Percentiles rank a stretch among this genome's conserved stretches.
Conservation (phyloP, 2,797 vertebrate species). For the Harpagifer antarcticus region DNA sequence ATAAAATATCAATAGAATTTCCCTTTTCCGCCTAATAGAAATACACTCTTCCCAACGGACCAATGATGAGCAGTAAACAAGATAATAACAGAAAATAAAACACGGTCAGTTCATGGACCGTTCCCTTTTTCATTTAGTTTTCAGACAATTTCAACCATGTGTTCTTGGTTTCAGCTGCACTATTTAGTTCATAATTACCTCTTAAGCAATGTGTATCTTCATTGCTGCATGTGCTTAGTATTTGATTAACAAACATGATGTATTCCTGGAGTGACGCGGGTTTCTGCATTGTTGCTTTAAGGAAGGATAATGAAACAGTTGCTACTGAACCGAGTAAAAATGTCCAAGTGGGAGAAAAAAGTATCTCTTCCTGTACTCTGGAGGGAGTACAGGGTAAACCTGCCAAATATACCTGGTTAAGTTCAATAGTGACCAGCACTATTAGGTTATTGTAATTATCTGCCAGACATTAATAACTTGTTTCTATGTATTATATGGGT, state of each 20-base stretch:
- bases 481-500: no score
- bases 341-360: not conserved
- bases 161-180: no score
- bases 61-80: no score
- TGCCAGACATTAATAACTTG: not conserved
- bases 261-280: not conserved
- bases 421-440: not conserved
- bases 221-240: not conserved
- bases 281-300: not conserved
- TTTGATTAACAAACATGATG: not conserved
- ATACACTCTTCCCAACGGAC: no score
- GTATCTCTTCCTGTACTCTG: not conserved
- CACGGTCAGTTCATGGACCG: no score
- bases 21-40: no score
- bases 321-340: not conserved
- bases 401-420: constrained; percentile 7
- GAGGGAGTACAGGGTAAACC: not conserved
- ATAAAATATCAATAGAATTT: no score
- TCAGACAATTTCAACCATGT: no score
- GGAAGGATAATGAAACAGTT: not conserved
- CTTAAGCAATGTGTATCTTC: no score
- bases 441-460: not conserved
- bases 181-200: no score
- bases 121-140: no score
- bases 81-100: no score